These are phyloP conservation scores for Patagioenas fasciata DNA, from an alignment of 2,113 vertebrate species.

Conservation along the genomic window DNA sequence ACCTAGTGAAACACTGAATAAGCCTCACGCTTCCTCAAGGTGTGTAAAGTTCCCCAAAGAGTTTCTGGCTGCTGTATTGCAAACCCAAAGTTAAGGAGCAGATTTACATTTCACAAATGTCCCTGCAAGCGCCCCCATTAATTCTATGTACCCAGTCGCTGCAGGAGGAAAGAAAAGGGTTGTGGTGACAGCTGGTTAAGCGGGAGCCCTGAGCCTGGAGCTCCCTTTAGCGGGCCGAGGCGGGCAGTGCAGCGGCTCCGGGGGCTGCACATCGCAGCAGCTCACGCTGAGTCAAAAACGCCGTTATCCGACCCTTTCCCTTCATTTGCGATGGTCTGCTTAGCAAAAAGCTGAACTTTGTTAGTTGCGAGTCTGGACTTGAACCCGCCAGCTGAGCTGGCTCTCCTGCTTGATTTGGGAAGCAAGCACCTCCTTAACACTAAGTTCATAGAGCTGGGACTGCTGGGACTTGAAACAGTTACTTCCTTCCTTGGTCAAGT, in stretches of 20 bases:
- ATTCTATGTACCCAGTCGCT: background rate
- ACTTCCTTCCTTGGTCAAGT: background rate
- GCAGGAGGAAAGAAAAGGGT: background rate
- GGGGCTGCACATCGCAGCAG: background rate
- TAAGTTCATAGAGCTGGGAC: background rate
- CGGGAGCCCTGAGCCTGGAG: background rate
- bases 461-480: background rate
- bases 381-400: background rate
- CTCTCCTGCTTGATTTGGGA: background rate
- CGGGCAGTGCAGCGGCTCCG: background rate
- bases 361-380: background rate
- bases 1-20: background rate
- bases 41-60: background rate
- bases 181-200: rapidly evolving
- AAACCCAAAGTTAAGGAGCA: background rate
- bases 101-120: background rate
- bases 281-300: rapidly evolving
- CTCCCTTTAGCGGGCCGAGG: slow-evolving; percentile 15
- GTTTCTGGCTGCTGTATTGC: background rate
- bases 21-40: background rate
- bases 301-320: rapidly evolving
- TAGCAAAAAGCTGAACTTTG: background rate
- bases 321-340: background rate
- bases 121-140: background rate
- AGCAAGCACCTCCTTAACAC: background rate